Percentiles rank a stretch among this genome's conserved stretches.
phyloP scores from a whole-genome alignment of 2,888 invertebrate species.

The Agrotis puta region DNA sequence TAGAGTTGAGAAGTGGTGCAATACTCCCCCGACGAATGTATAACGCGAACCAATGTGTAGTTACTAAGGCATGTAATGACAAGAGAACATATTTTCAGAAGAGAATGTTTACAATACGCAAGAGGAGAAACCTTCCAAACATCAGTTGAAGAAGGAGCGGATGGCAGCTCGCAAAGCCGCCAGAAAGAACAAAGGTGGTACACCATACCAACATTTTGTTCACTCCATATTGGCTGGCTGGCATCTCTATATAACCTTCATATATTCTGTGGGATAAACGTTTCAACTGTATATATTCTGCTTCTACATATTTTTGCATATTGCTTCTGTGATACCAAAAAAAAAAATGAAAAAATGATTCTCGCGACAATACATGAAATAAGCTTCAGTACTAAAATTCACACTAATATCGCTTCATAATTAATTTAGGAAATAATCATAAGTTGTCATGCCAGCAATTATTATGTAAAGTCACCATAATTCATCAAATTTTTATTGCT shows the following conservation, averaged over 20 bases:
- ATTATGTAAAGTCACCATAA: constrained; percentile 15
- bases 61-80: constrained; percentile 76
- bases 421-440: constrained; percentile 23
- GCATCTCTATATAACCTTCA: constrained; percentile 48
- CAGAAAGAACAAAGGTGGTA: constrained; percentile 87
- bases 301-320: constrained; percentile 49
- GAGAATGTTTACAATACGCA: constrained; percentile 87
- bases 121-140: constrained; percentile 92
- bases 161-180: constrained; percentile 91
- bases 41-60: constrained; percentile 59
- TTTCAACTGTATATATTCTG: constrained; percentile 33
- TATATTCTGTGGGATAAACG: constrained; percentile 17
- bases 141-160: constrained; percentile 93
- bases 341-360: constrained; percentile 15
- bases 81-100: constrained; percentile 83
- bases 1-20: constrained; percentile 35
- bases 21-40: constrained; percentile 40
- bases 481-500: constrained; percentile 18
- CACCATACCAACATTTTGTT: constrained; percentile 52
- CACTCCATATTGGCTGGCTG: constrained; percentile 60
- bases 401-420: constrained; percentile 20
- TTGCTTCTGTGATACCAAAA: constrained; percentile 27
- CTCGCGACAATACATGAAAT: constrained; percentile 39
- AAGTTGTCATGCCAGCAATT: constrained; percentile 50
- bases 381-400: constrained; percentile 25